These are phyloP conservation scores for Eupithecia abbreviata DNA, from an alignment of 2,888 invertebrate genomes.

Conservation along the genomic window DNA sequence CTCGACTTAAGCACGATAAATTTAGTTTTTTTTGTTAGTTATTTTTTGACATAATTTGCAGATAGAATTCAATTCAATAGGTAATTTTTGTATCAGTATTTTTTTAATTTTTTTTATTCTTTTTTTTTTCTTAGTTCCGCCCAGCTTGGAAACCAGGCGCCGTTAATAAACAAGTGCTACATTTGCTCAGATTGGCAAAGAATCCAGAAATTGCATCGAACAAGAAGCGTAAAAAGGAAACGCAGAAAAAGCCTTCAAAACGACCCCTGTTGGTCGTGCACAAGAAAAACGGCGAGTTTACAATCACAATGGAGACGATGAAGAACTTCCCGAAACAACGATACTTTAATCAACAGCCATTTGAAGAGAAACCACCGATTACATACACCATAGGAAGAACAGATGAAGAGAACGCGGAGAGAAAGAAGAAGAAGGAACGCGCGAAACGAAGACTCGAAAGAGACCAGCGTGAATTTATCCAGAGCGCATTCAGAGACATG, in stretches of 20 bases:
- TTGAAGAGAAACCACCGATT: conserved; percentile 72
- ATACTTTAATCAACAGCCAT: conserved; percentile 70
- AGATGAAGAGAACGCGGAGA: conserved; percentile 71
- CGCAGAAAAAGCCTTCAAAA: conserved; percentile 64
- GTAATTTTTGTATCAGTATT: background rate
- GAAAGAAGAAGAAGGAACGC: conserved; percentile 69
- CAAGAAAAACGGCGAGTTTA: conserved; percentile 75
- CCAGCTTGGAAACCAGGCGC: conserved; percentile 78
- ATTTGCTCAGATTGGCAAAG: conserved; percentile 68
- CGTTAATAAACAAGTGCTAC: conserved; percentile 70
- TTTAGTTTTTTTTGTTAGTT: background rate
- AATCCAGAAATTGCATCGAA: conserved; percentile 63
- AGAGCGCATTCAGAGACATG: conserved; percentile 73
- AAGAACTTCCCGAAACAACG: conserved; percentile 66
- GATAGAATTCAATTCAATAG: background rate
- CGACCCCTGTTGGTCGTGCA: conserved; percentile 71
- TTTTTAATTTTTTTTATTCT: conserved; percentile 48
- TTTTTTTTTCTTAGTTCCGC: conserved; percentile 70
- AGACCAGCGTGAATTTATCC: conserved; percentile 71
- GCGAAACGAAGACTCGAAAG: conserved; percentile 69
- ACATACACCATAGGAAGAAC: conserved; percentile 76
- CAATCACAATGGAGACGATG: conserved; percentile 78
- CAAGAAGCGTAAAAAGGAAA: conserved; percentile 68
- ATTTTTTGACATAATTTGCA: background rate
- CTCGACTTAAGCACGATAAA: background rate